Evolutionary conservation across 2,888 invertebrate genomes (phyloP).

Genomic region (Acrocera orbiculus): DNA sequence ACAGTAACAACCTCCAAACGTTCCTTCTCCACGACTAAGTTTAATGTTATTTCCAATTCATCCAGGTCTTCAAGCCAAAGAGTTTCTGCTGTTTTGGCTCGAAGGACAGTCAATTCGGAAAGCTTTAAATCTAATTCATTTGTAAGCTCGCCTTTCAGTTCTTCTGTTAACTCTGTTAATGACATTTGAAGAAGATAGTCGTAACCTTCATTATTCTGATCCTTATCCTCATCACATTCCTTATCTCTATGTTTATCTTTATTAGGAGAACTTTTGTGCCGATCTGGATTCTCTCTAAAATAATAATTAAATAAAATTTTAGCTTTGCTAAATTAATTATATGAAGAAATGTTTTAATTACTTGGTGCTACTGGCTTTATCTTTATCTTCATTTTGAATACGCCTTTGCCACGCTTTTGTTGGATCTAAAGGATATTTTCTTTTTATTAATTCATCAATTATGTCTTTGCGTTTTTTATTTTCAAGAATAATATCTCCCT

Average conservation of each 20-base stretch:
- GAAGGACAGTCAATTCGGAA: conserved; percentile 41
- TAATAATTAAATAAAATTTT: no score
- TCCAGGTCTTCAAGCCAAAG: conserved; percentile 86
- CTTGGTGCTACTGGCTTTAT: no score
- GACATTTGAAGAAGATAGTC: conserved; percentile 93
- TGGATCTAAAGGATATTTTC: conserved; percentile 51
- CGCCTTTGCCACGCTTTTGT: conserved; percentile 48
- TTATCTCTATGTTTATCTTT: no score
- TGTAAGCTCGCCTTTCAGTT: conserved; percentile 77
- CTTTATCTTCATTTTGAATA: conserved; percentile 37
- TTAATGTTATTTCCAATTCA: conserved; percentile 45
- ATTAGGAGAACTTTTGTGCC: no score
- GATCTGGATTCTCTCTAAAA: no score
- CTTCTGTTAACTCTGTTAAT: conserved; percentile 87
- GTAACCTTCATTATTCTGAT: no score
- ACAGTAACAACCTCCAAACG: conserved; percentile 48
- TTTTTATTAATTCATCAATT: conserved; percentile 65
- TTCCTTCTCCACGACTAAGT: conserved; percentile 61
- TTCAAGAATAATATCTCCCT: conserved; percentile 67
- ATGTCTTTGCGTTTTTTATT: conserved; percentile 85
- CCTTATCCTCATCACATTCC: no score
- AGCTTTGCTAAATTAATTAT: no score
- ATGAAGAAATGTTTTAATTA: no score
- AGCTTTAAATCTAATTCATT: conserved; percentile 69
- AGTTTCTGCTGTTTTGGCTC: conserved; percentile 53